phyloP scores from a whole-genome alignment of 2,113 vertebrate species.

The Anarhynchus alexandrinus region DNA sequence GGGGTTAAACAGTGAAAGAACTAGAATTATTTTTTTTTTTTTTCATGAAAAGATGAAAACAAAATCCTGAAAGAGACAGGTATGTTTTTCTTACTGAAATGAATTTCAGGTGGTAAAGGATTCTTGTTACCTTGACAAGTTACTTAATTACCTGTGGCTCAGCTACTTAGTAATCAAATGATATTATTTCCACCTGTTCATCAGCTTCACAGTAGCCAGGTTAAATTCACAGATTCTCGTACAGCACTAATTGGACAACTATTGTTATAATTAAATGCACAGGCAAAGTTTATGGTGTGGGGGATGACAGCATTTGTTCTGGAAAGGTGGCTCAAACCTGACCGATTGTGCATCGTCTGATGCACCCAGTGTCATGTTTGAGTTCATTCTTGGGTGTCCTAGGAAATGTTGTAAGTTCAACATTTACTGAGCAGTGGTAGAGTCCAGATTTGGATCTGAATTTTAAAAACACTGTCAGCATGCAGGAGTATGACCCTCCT shows the following conservation, averaged over 20 bases:
- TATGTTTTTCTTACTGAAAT: background rate
- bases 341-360: too few relatives aligned
- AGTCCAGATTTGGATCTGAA: background rate
- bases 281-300: background rate
- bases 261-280: background rate
- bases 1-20: background rate
- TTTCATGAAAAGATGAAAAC: background rate
- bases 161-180: background rate
- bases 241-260: background rate
- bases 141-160: background rate
- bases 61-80: fast-evolving
- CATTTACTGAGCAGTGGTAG: background rate
- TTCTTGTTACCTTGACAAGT: background rate
- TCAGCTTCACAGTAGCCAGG: background rate
- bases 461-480: background rate
- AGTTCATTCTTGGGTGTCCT: background rate
- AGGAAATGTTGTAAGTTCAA: background rate
- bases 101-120: fast-evolving
- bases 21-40: background rate
- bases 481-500: background rate
- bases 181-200: background rate
- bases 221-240: background rate
- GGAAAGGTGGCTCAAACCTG: background rate
- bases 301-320: fast-evolving
- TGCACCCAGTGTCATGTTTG: background rate